Conservation (phyloP, 2,113 vertebrate genomes). For the Thinocorus orbignyianus region DNA sequence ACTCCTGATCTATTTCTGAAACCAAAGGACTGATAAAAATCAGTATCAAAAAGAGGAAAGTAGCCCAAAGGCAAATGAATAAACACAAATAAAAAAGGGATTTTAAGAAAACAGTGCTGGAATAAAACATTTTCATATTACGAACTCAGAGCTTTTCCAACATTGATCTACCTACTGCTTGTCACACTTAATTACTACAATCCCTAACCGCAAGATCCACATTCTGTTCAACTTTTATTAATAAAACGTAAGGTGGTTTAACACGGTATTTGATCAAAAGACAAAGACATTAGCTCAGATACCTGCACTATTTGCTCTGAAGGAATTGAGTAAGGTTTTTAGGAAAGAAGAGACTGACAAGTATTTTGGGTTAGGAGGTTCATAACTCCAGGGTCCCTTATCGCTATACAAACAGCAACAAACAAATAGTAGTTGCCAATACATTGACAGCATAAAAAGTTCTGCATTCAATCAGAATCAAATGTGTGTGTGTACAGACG, state of each 20-base stretch:
- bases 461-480: neutral
- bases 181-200: accelerated
- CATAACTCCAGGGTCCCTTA: neutral
- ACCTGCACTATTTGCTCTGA: neutral
- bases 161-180: neutral
- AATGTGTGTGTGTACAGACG: neutral
- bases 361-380: neutral
- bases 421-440: neutral
- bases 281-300: neutral
- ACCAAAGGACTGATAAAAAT: neutral
- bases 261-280: neutral
- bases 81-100: neutral
- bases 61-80: neutral
- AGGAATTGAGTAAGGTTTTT: neutral
- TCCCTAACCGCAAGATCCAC: neutral
- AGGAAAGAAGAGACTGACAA: neutral
- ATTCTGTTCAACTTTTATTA: neutral
- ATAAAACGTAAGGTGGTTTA: neutral
- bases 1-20: neutral
- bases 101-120: neutral
- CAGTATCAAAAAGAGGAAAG: neutral
- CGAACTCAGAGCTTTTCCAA: neutral
- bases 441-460: neutral
- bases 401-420: neutral
- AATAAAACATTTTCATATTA: neutral